These are phyloP conservation scores for Prietella phreatophila DNA, from an alignment of 2,113 vertebrate species.

Conservation along the genomic window DNA sequence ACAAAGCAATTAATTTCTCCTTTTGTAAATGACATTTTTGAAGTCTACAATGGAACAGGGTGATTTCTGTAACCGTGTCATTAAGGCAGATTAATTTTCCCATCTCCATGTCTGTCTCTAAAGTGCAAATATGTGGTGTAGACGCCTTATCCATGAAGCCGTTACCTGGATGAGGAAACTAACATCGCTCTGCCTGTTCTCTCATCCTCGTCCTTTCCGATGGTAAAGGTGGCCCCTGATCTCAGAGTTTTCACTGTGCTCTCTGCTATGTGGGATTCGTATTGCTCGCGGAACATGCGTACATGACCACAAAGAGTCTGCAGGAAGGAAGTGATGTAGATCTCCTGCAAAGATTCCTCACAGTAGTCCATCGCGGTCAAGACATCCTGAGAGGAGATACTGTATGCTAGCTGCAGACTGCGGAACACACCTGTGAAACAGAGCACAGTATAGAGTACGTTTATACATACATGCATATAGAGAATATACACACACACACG, in stretches of 20 bases:
- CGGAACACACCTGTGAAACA: constrained; percentile 79
- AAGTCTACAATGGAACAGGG: neutral
- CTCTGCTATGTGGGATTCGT: constrained; percentile 50
- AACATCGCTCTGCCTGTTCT: constrained; percentile 64
- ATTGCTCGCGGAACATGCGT: constrained; percentile 72
- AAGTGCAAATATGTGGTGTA: neutral
- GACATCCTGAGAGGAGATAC: constrained; percentile 84
- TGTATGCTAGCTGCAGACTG: constrained; percentile 88
- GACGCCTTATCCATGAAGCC: neutral
- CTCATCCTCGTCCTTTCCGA: constrained; percentile 76
- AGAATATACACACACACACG: neutral
- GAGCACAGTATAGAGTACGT: neutral
- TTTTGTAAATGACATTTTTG: neutral
- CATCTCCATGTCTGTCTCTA: neutral
- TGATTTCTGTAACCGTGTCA: neutral
- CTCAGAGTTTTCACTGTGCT: constrained; percentile 35
- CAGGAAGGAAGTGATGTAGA: constrained; percentile 91
- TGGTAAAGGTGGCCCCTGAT: constrained; percentile 72
- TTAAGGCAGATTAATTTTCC: neutral
- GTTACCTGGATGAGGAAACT: constrained; percentile 74
- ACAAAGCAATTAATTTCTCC: neutral
- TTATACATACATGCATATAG: neutral
- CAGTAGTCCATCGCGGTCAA: constrained; percentile 94
- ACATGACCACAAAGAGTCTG: constrained; percentile 90
- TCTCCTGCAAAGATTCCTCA: constrained; percentile 93